Conservation (phyloP, 2,888 invertebrate species). For the Meghimatium bilineatum region DNA sequence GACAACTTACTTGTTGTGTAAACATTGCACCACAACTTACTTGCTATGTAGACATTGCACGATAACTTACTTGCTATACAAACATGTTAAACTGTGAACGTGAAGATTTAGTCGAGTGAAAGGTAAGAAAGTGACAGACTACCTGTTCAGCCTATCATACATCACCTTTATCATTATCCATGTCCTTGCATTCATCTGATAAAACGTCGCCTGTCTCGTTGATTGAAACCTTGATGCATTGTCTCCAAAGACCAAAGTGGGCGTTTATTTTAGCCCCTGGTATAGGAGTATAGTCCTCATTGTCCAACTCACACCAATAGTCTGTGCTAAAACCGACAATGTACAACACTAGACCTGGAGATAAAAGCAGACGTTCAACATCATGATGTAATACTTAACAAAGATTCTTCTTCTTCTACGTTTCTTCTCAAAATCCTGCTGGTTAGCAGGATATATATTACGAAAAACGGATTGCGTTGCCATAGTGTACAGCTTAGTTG, state of each 20-base stretch:
- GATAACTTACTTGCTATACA: no score
- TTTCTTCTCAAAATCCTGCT: no score
- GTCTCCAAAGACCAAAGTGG: constrained; percentile 37
- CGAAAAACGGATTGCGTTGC: neutral
- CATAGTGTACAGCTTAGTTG: neutral
- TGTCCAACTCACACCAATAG: constrained; percentile 14
- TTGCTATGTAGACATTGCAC: no score
- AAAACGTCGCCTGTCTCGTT: neutral
- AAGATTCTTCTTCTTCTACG: no score
- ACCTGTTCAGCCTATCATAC: no score
- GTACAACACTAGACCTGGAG: constrained; percentile 23
- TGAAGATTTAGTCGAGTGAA: no score
- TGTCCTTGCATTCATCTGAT: neutral
- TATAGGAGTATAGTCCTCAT: neutral
- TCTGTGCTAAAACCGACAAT: constrained; percentile 36
- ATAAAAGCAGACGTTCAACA: neutral
- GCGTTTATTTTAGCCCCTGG: neutral
- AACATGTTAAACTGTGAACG: no score
- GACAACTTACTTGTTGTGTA: no score
- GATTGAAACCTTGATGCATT: neutral
- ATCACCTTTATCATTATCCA: constrained; percentile 36
- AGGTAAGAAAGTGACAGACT: no score
- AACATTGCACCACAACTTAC: no score
- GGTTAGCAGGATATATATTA: no score
- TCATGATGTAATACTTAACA: neutral